Base-by-base conservation (phyloP, 2,888 invertebrate genomes). In the Catocala fraxini region DNA sequence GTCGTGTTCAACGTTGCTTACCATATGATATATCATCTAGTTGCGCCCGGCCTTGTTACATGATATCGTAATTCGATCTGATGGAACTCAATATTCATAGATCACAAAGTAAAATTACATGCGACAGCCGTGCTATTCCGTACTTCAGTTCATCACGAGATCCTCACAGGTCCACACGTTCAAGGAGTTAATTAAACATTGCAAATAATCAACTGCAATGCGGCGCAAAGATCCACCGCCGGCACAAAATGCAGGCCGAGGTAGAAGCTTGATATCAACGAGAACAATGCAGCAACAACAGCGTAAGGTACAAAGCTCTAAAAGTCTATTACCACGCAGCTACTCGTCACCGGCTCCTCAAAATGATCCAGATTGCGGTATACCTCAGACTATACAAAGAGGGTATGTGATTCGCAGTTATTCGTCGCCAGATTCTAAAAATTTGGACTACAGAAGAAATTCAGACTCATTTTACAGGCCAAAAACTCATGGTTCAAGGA, bases 1-100 rank as follows among this genome's bases (percentile, higher is more conserved):
- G 83, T 81, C 88, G 89, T 92, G 92, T 72, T 87, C 90, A 89
- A 82, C 82, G 89, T 90, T 88, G 86, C 90, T 84, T 91, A 84
- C 84, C 90, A 90, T 90, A 89, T 92, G 89, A 90, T 88, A 91
- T 93, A 91, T 90, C 89, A 90, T 88, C 88, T 84, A 82, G 81
- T 80, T 83, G 75, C 82, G 80, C 74, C 81, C 84, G 84, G 84
- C 93, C 92, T 92, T 90, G 93, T 87, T 83, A 93, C 77, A 71
- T 69, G 88, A 93, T 91, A 93, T 84, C 80, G 92, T 82, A 84
- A 93, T 88, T 83, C 76, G 84, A 94, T 90, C 84, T 80, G 73
- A 68, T 79, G 79, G 78, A 84, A 83, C 79, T 85, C 81, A 84
- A 89, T 83, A 90, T 87, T 85, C 85, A 86, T 89, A 88, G 69